These are phyloP conservation scores for Luffia ferchaultella DNA, from an alignment of 2,888 invertebrate genomes.

Conservation along the genomic window DNA sequence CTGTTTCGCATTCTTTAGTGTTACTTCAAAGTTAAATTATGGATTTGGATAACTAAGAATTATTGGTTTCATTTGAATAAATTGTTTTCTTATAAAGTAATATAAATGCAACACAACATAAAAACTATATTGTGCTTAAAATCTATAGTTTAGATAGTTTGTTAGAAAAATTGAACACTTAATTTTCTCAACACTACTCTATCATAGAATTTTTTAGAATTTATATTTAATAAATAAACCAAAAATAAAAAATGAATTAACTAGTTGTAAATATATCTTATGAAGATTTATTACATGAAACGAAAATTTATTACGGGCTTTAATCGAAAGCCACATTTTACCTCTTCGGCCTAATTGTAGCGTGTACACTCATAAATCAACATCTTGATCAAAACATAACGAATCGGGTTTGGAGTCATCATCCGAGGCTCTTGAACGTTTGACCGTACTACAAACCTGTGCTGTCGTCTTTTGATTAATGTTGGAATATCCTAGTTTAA, in stretches of 20 bases:
- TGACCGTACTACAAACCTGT: not conserved
- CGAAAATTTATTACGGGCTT: constrained; percentile 28
- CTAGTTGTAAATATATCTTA: too few species aligned
- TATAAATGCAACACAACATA: too few species aligned
- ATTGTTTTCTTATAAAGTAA: too few species aligned
- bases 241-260: too few species aligned
- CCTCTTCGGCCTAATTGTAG: constrained; percentile 43
- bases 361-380: constrained; percentile 45
- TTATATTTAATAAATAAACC: too few species aligned
- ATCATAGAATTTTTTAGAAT: too few species aligned
- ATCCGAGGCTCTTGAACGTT: not conserved
- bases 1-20: not conserved
- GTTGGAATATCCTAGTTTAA: not conserved
- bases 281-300: constrained; percentile 12
- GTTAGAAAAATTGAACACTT: too few species aligned
- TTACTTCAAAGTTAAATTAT: too few species aligned
- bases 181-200: too few species aligned
- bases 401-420: constrained; percentile 23
- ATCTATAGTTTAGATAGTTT: too few species aligned
- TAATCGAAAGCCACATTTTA: constrained; percentile 11
- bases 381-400: constrained; percentile 8
- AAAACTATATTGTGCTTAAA: too few species aligned
- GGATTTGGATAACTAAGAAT: not conserved
- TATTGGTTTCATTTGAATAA: not conserved
- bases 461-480: not conserved